A percentile compares a stretch with the other conserved stretches of the same genome.
These are phyloP conservation scores for Drosophila colorata DNA, from an alignment of 2,888 invertebrate genomes.

Conservation along the genomic window DNA sequence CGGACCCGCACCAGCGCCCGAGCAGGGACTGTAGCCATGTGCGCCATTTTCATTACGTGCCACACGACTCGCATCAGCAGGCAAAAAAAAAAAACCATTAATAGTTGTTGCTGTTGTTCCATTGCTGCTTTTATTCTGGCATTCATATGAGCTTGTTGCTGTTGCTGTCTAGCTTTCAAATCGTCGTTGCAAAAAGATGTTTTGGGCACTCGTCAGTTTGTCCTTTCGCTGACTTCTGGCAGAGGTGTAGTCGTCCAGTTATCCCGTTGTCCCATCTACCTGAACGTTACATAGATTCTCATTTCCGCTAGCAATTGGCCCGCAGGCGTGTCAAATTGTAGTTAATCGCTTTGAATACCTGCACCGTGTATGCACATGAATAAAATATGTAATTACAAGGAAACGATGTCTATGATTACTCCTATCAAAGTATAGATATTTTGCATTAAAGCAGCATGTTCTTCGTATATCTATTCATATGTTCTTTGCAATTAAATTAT, in stretches of 20 bases:
- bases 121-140: constrained; percentile 28
- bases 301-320: constrained; percentile 55
- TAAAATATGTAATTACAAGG: constrained; percentile 41
- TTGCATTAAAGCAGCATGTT: constrained; percentile 2
- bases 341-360: constrained; percentile 53
- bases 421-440: constrained; percentile 9
- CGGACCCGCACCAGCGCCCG: constrained; percentile 17
- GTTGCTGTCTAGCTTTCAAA: background rate
- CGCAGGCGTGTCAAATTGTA: constrained; percentile 25
- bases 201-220: constrained; percentile 31
- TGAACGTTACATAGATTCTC: constrained; percentile 40
- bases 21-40: constrained; percentile 50
- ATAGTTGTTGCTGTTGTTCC: constrained; percentile 55
- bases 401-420: constrained; percentile 21
- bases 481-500: background rate
- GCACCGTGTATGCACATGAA: constrained; percentile 25
- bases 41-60: constrained; percentile 81
- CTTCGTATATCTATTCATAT: background rate
- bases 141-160: constrained; percentile 6
- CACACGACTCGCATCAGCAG: constrained; percentile 36
- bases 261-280: background rate
- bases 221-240: constrained; percentile 33
- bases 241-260: background rate
- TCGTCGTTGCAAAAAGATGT: constrained; percentile 42
- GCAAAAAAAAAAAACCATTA: constrained; percentile 44